These are phyloP conservation scores for Cheilinus undulatus DNA, from an alignment of 2,113 vertebrate genomes.

Conservation along the genomic window DNA sequence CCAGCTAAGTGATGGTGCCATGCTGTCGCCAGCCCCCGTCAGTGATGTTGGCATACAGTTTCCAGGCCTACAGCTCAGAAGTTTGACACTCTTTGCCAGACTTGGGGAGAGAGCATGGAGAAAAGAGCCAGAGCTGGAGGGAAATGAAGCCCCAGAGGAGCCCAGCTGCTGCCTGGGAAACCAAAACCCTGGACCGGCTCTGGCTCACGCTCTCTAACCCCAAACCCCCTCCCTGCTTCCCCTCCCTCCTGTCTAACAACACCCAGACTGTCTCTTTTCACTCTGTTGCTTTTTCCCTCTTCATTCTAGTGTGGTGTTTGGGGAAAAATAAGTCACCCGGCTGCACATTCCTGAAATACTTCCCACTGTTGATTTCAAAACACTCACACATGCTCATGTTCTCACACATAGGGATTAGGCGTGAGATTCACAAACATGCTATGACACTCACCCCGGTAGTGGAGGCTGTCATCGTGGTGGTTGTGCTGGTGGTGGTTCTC, in stretches of 20 bases:
- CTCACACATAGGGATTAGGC: slow-evolving; percentile 27
- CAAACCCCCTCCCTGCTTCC: slow-evolving; percentile 14
- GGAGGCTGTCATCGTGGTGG: slow-evolving; percentile 78
- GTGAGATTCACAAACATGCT: slow-evolving; percentile 16
- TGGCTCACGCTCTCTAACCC: slow-evolving; percentile 63
- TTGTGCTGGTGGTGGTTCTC: slow-evolving; percentile 86
- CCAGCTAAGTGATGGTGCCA: slow-evolving; percentile 32
- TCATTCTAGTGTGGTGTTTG: slow-evolving; percentile 43
- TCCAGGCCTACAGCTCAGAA: slow-evolving; percentile 25
- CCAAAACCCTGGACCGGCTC: slow-evolving; percentile 56
- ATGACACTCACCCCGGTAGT: slow-evolving; percentile 86
- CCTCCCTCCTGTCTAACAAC: slow-evolving; percentile 51
- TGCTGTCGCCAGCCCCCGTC: slow-evolving; percentile 36
- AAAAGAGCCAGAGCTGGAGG: slow-evolving; percentile 54
- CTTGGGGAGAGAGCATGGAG: slow-evolving; percentile 22
- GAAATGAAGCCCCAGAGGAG: slow-evolving; percentile 60
- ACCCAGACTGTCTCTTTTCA: slow-evolving; percentile 30
- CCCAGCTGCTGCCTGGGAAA: slow-evolving; percentile 76
- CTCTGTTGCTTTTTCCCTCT: slow-evolving; percentile 33
- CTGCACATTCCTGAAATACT: slow-evolving; percentile 67
- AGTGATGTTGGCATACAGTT: slow-evolving; percentile 43
- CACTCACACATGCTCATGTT: slow-evolving; percentile 66
- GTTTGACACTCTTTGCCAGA: slow-evolving; percentile 49
- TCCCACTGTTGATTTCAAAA: slow-evolving; percentile 60
- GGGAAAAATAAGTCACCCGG: slow-evolving; percentile 33